phyloP scores from a whole-genome alignment of 37 sponge, comb jelly and placozoan species.

The Haliclona indistincta region DNA sequence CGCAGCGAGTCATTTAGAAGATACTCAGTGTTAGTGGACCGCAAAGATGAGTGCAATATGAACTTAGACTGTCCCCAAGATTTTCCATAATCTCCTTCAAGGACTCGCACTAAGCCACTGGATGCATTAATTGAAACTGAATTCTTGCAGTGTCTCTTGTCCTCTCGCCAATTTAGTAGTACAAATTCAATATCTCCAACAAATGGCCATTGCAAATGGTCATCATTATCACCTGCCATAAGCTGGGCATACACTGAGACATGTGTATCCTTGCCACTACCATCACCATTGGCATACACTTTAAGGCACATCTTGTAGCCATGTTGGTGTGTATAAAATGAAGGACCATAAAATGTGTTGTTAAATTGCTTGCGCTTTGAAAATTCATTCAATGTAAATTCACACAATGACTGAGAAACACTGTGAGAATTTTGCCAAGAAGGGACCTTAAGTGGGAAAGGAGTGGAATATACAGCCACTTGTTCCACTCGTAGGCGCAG shows the following conservation, averaged over 20 bases:
- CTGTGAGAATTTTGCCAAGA: too few species aligned
- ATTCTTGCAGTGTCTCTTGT: background rate
- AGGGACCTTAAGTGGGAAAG: too few species aligned
- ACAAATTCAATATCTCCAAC: background rate
- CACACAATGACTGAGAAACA: too few species aligned
- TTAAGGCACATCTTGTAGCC: conserved; percentile 87
- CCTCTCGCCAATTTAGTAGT: background rate
- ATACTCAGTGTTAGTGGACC: conserved; percentile 3
- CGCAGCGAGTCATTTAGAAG: conserved; percentile 7
- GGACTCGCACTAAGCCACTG: too few species aligned
- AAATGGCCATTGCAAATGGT: background rate
- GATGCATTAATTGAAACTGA: too few species aligned
- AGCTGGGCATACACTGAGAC: conserved; percentile 72
- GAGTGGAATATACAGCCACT: too few species aligned
- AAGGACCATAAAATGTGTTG: conserved; percentile 62
- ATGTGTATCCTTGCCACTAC: conserved; percentile 68
- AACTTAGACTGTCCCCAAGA: too few species aligned
- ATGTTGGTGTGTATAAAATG: conserved; percentile 76
- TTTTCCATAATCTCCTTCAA: too few species aligned
- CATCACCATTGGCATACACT: conserved; percentile 86
- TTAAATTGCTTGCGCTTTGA: background rate
- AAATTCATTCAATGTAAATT: background rate
- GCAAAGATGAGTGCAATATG: too few species aligned
- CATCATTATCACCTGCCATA: conserved; percentile 42
- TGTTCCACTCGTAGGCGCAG: too few species aligned